These are phyloP conservation scores for Malacoraja senta DNA, from an alignment of 2,797 vertebrate genomes.

Conservation along the genomic window DNA sequence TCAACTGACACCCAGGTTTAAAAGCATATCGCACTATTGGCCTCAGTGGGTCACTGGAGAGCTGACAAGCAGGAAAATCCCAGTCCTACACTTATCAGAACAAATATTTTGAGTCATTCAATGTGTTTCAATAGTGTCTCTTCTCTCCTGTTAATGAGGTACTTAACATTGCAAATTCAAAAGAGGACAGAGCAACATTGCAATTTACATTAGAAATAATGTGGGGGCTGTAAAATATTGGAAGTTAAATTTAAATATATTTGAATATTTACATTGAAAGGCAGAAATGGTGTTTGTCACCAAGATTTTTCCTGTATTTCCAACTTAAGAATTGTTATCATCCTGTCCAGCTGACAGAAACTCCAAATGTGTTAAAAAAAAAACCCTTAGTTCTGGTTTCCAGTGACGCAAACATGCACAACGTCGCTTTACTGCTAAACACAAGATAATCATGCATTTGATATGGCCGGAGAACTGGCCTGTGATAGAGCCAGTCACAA, in stretches of 20 bases:
- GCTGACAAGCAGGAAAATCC: neutral
- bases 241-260: neutral
- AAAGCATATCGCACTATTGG: too few species aligned
- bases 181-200: neutral
- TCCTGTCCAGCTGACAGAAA: slow-evolving; percentile 46
- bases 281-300: neutral
- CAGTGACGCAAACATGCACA: slow-evolving; percentile 38
- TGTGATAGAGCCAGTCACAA: slow-evolving; percentile 40
- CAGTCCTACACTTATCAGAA: neutral
- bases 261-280: neutral
- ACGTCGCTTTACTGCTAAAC: slow-evolving; percentile 47
- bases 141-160: neutral
- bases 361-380: slow-evolving; percentile 43
- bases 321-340: slow-evolving; percentile 45
- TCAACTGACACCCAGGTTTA: neutral
- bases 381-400: slow-evolving; percentile 43
- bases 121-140: neutral
- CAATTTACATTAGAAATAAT: neutral
- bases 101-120: neutral
- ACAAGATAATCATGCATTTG: slow-evolving; percentile 49
- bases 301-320: slow-evolving; percentile 42
- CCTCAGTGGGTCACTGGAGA: neutral
- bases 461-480: slow-evolving; percentile 44
- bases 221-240: too few species aligned
- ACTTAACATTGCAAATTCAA: neutral